Conservation (phyloP, 1,140 invertebrate genomes). For the Frieseomelitta varia region DNA sequence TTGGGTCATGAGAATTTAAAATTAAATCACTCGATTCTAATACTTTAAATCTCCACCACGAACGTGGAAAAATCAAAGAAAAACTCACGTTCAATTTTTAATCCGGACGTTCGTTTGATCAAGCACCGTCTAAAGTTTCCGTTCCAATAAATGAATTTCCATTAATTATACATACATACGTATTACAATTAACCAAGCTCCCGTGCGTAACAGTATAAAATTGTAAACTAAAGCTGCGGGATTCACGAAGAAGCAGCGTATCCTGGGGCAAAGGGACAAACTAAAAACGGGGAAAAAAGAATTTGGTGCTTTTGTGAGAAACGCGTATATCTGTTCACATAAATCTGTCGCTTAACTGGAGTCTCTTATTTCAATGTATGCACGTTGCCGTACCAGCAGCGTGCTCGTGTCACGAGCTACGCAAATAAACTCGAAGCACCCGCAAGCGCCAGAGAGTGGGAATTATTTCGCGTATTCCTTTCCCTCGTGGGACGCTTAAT, state of each 20-base stretch:
- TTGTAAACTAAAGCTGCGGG: constrained; percentile 33
- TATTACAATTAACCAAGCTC: background rate
- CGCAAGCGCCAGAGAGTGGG: background rate
- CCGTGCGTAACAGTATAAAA: background rate
- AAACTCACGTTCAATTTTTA: too few species aligned
- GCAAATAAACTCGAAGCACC: constrained; percentile 43
- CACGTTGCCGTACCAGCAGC: background rate
- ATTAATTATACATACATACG: background rate
- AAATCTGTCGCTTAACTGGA: constrained; percentile 53
- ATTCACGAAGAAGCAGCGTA: constrained; percentile 33
- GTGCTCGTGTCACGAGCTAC: constrained; percentile 37
- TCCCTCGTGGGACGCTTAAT: constrained; percentile 27
- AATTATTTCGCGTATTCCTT: constrained; percentile 30
- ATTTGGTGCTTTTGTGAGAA: constrained; percentile 39
- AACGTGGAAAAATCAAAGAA: too few species aligned
- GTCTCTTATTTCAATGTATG: constrained; percentile 50
- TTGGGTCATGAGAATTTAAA: too few species aligned
- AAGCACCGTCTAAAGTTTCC: background rate
- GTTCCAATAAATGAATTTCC: too few species aligned
- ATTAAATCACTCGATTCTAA: too few species aligned
- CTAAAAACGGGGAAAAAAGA: background rate
- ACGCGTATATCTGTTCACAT: constrained; percentile 50
- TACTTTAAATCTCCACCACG: too few species aligned
- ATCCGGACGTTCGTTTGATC: background rate
- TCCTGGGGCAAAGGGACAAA: background rate